A percentile compares a stretch with the other conserved stretches of the same genome.
Conservation (phyloP, 2,888 invertebrate species). For the Sphaerophoria rueppellii region DNA sequence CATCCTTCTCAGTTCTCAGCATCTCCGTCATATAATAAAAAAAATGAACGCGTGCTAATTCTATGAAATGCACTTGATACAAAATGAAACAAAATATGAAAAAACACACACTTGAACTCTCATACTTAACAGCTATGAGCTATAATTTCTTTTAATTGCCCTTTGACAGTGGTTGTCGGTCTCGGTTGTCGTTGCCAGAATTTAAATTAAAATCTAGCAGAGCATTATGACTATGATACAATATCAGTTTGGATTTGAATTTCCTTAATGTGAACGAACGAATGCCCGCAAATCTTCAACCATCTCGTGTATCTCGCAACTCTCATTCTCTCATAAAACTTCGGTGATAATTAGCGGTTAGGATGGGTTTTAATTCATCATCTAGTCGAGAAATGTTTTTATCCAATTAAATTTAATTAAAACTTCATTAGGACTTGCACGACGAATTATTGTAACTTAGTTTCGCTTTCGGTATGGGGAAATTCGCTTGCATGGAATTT, state of each 20-base stretch:
- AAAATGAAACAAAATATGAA: not conserved
- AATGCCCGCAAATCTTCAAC: not conserved
- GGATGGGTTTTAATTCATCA: conserved; percentile 46
- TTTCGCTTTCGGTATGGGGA: not conserved
- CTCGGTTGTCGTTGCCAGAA: conserved; percentile 42
- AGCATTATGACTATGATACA: conserved; percentile 33
- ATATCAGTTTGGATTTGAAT: not conserved
- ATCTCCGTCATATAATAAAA: not conserved
- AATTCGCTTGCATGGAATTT: conserved; percentile 2
- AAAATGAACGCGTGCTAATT: conserved; percentile 62
- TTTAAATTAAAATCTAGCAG: conserved; percentile 61
- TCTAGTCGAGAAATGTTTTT: conserved; percentile 55
- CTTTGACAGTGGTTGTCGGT: conserved; percentile 64
- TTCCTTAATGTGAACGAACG: conserved; percentile 38
- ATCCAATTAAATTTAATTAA: conserved; percentile 70
- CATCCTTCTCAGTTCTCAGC: not conserved
- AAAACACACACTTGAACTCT: conserved; percentile 19
- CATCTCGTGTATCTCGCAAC: not conserved
- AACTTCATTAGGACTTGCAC: conserved; percentile 61
- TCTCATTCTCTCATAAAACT: conserved; percentile 5
- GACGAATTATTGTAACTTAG: not conserved
- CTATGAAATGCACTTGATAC: conserved; percentile 51
- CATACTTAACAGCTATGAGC: conserved; percentile 21
- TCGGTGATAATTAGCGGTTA: conserved; percentile 59
- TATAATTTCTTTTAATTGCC: conserved; percentile 66